Base-by-base conservation (phyloP, 2,888 invertebrate species). In the Synanthedon vespiformis region DNA sequence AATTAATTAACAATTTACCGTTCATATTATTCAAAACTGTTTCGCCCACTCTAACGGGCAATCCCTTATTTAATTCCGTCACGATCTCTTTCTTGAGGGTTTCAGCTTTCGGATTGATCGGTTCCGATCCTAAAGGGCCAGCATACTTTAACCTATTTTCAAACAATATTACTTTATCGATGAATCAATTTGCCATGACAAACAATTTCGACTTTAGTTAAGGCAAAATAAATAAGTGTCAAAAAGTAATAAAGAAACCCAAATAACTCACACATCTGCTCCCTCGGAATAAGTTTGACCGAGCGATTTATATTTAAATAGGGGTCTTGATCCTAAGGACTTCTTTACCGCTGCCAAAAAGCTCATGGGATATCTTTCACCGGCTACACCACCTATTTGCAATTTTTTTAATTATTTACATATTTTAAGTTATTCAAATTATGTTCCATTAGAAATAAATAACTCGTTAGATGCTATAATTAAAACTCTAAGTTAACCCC, bases 351-450 rank as follows among this genome's bases (percentile, higher is more conserved):
- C 65, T 11, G 72, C 57, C 49, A 80, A 61, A 40, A 76, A 75
- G 52, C 71, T 67, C 50, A 73, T 53, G 1, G 70, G 61, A 58
- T 79, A 82, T 59, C 74, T 63, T 1, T 64, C 64, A 3, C 82
- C 82, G n/a, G 72, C 80, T 14, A 61, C 67, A 10, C 75, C 75
- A 67, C 81, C 82, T 82, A 49, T n/a, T 44, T 44, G 6, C n/a
- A 41, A 41, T n/a, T 12, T 41, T 41, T n/a, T 41, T 4, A 22
- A 13, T 41, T 41, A 41, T 41, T n/a, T n/a, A 41, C 1, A 41
- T 41, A 41, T 4, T 12, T 41, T 1, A 41, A 41, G 11, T 41
- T 41, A 41, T 13, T 13, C 13, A 41, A 41, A 41, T 11, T 16
- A 22, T 22, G 18, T 22, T 4, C 18, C 27, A 27, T 27, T 27